These are phyloP conservation scores for Promerops cafer DNA, from an alignment of 2,113 vertebrate genomes.

Conservation along the genomic window DNA sequence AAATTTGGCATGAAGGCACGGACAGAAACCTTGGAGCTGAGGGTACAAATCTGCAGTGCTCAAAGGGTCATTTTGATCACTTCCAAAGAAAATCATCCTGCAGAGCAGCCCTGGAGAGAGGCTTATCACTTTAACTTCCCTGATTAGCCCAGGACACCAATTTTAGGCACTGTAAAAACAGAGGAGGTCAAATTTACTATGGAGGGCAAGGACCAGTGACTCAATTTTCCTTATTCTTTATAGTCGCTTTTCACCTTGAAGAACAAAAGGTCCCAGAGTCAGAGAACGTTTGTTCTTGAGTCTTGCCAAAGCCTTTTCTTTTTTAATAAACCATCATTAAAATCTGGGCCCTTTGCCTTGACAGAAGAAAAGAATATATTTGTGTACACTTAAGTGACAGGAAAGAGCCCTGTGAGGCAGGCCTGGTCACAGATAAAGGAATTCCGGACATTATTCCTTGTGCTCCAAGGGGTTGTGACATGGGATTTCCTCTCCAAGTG, in stretches of 20 bases:
- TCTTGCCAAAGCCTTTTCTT: slow-evolving; percentile 17
- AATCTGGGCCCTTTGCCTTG: slow-evolving; percentile 19
- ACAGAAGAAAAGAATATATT: slow-evolving; percentile 59
- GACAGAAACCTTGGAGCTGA: not conserved
- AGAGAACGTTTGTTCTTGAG: slow-evolving; percentile 41
- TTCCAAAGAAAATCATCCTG: not conserved
- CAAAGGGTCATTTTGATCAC: not conserved
- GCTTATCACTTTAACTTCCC: not conserved
- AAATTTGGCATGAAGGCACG: accelerated
- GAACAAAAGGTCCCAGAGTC: slow-evolving; percentile 48
- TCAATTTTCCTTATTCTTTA: slow-evolving; percentile 51
- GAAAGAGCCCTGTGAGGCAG: slow-evolving; percentile 56
- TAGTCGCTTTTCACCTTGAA: slow-evolving; percentile 53
- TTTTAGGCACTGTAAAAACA: slow-evolving; percentile 11
- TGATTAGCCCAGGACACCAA: not conserved
- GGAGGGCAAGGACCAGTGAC: slow-evolving; percentile 40
- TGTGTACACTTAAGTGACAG: slow-evolving; percentile 59
- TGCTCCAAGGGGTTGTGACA: slow-evolving; percentile 65
- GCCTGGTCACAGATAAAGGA: slow-evolving; percentile 72
- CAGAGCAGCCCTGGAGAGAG: not conserved
- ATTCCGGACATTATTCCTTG: slow-evolving; percentile 79
- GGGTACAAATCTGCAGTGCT: not conserved
- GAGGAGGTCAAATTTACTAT: slow-evolving; percentile 59
- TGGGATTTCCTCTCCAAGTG: slow-evolving; percentile 71
- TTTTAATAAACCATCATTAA: slow-evolving; percentile 42